phyloP scores from a whole-genome alignment of 35 echinoderm and acorn worm species.

The Apostichopus parvimensis region DNA sequence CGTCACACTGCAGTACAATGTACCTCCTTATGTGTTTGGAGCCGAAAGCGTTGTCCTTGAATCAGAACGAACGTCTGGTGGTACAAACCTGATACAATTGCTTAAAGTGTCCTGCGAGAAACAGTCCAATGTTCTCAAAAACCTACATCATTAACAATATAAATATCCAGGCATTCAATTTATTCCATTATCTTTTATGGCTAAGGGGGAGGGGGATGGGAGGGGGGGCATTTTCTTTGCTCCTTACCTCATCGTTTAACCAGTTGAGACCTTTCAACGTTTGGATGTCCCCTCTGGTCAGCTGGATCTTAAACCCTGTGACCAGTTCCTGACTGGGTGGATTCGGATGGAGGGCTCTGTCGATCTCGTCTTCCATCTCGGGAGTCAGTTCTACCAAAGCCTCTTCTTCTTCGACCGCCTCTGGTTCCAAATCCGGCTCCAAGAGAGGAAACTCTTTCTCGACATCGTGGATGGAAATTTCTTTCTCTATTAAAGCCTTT shows the following conservation, averaged over 20 bases:
- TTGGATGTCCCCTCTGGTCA: slow-evolving; percentile 78
- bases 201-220: no score
- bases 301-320: slow-evolving; percentile 52
- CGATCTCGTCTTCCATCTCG: slow-evolving; percentile 86
- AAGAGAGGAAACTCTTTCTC: slow-evolving; percentile 19
- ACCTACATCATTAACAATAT: neutral
- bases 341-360: slow-evolving; percentile 57
- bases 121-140: no score
- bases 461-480: slow-evolving; percentile 1
- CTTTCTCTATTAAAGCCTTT: neutral
- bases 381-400: slow-evolving; percentile 66
- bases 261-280: slow-evolving; percentile 90
- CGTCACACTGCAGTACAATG: no score
- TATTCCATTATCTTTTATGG: no score
- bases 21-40: no score
- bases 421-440: slow-evolving; percentile 52
- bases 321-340: slow-evolving; percentile 60
- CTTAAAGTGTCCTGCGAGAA: no score
- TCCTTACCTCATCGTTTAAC: slow-evolving; percentile 93
- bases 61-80: no score
- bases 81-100: no score
- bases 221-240: no score
- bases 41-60: no score
- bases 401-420: slow-evolving; percentile 66
- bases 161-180: neutral